Evolutionary conservation across 2,113 vertebrate species (phyloP).

Genomic region (Dasyprocta punctata): DNA sequence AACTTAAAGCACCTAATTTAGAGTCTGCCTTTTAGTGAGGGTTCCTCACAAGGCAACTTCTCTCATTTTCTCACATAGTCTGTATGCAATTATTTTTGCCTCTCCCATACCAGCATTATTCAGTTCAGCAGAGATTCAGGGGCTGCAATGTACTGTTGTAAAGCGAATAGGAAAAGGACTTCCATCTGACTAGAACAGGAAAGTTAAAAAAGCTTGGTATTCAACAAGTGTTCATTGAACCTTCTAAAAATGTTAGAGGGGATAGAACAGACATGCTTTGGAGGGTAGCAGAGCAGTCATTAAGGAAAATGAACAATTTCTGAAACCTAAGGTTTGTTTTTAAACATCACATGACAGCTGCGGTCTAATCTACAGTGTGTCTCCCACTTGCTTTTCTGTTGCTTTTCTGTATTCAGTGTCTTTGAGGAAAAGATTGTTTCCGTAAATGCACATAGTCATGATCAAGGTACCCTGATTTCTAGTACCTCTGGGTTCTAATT

Average conservation of each 20-base stretch:
- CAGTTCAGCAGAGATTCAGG: background rate
- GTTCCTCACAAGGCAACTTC: background rate
- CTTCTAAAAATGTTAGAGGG: background rate
- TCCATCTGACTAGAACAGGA: background rate
- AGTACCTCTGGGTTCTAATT: background rate
- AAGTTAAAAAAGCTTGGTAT: background rate
- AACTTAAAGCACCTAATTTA: background rate
- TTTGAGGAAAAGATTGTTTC: background rate
- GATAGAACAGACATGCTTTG: background rate
- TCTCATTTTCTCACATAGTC: background rate
- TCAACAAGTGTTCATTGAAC: background rate
- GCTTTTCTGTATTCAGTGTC: background rate
- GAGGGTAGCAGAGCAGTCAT: background rate
- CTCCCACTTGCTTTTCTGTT: background rate
- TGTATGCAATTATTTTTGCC: background rate
- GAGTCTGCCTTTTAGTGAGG: background rate
- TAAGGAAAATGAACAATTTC: constrained; percentile 13
- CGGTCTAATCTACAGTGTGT: background rate
- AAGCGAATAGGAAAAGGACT: background rate
- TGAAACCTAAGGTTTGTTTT: background rate
- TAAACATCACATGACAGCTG: background rate
- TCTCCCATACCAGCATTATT: background rate
- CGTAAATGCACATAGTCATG: background rate
- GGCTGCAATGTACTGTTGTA: background rate
- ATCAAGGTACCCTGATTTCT: background rate